Conservation (phyloP, 2,113 vertebrate species). For the Haplotaxodon microlepis region DNA sequence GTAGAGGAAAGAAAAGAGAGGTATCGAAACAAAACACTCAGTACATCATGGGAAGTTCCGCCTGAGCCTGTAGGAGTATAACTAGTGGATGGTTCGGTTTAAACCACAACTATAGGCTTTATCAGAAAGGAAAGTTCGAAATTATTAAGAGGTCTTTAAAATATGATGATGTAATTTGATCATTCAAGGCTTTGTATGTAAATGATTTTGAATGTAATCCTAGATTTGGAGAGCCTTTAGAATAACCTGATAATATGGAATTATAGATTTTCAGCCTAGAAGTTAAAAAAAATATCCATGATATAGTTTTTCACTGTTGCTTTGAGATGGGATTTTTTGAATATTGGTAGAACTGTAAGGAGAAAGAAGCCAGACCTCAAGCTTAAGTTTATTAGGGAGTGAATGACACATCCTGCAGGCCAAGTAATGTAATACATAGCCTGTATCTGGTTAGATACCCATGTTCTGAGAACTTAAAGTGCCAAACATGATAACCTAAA, state of each 20-base stretch:
- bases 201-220: background rate
- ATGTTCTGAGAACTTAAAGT: background rate
- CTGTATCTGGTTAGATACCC: background rate
- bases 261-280: rapidly evolving
- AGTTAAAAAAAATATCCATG: background rate
- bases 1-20: background rate
- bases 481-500: background rate
- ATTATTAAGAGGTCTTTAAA: background rate
- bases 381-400: background rate
- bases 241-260: background rate
- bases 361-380: background rate
- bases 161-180: background rate
- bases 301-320: background rate
- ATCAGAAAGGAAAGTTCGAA: background rate
- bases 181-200: background rate
- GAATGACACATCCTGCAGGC: background rate
- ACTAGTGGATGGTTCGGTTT: background rate
- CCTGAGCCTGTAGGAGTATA: background rate
- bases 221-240: background rate
- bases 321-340: background rate
- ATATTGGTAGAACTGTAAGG: background rate
- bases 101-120: rapidly evolving
- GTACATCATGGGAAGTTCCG: background rate
- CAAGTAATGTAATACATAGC: background rate
- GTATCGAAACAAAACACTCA: background rate